A percentile compares a stretch with the other conserved stretches of the same genome.
phyloP scores from a whole-genome alignment of 2,797 vertebrate species.

The Hemitrygon akajei region DNA sequence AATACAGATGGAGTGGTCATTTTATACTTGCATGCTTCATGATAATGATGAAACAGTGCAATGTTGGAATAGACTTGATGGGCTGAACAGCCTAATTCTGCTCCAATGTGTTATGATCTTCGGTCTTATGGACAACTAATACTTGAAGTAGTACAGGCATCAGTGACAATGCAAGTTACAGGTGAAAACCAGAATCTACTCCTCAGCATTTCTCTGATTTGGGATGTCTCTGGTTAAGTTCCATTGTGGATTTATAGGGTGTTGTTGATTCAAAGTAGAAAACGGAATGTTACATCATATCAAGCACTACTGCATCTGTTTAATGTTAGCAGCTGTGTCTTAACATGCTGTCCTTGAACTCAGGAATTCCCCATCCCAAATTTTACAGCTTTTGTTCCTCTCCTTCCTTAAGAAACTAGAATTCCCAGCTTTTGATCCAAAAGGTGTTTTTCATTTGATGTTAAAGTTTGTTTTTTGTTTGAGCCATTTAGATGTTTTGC shows the following conservation, averaged over 20 bases:
- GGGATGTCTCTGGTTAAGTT: background rate
- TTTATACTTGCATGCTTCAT: too few species aligned
- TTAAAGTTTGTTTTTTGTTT: background rate
- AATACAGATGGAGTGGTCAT: background rate
- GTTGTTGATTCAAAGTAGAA: background rate
- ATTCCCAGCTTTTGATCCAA: background rate
- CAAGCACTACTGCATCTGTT: background rate
- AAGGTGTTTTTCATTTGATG: background rate
- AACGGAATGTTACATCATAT: background rate
- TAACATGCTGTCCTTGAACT: background rate
- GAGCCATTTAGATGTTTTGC: background rate
- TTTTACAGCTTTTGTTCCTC: too few species aligned
- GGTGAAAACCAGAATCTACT: background rate
- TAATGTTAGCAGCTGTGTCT: background rate
- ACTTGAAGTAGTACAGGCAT: background rate
- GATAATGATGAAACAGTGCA: too few species aligned
- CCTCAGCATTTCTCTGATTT: background rate
- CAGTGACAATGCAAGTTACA: background rate
- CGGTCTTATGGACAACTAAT: background rate
- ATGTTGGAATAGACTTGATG: too few species aligned
- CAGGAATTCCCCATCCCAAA: background rate
- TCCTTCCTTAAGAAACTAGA: background rate
- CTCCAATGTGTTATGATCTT: too few species aligned
- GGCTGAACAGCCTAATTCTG: too few species aligned
- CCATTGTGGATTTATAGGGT: background rate